These are phyloP conservation scores for Carcharodon carcharias DNA, from an alignment of 2,797 vertebrate species.

Conservation along the genomic window DNA sequence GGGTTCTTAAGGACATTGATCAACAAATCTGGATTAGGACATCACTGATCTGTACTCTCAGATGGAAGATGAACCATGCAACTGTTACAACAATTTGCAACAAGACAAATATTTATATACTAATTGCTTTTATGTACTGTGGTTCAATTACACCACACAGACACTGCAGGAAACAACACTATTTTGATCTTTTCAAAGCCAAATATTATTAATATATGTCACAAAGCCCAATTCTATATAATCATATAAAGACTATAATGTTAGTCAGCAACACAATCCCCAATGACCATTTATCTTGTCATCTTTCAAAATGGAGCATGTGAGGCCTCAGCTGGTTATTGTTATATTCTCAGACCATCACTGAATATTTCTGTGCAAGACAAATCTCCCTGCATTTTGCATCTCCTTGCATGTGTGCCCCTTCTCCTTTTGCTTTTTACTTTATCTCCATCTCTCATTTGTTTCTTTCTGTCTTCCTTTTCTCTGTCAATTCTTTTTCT, in stretches of 20 bases:
- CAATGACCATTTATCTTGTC: background rate
- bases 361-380: background rate
- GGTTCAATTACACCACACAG: background rate
- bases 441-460: background rate
- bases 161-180: background rate
- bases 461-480: background rate
- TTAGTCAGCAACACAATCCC: background rate
- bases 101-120: background rate
- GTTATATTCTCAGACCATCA: background rate
- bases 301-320: background rate
- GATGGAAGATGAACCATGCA: background rate
- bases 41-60: background rate
- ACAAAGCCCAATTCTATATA: background rate
- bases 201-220: background rate
- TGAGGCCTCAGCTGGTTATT: slow-evolving; percentile 17
- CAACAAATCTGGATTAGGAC: background rate
- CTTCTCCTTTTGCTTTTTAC: background rate
- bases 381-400: background rate
- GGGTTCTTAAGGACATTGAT: background rate
- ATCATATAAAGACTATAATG: background rate
- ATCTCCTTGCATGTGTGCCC: background rate
- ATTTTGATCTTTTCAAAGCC: background rate
- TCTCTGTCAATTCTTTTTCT: background rate
- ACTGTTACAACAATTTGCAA: background rate
- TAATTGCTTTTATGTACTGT: background rate